Conservation (phyloP, 2,888 invertebrate species). For the Drosophila barbarae region DNA sequence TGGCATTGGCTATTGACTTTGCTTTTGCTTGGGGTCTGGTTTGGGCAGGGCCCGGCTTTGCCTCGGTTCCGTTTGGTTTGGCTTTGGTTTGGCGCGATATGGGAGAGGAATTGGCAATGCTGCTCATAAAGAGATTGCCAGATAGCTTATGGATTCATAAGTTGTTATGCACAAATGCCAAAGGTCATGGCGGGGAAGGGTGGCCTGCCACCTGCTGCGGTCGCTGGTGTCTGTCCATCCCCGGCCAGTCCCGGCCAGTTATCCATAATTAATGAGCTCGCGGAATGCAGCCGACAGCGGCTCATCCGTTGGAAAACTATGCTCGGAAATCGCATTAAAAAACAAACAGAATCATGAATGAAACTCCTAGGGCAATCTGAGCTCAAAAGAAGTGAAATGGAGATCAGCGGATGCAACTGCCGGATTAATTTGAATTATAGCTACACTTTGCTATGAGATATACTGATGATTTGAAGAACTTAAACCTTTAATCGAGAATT, state of each 20-base stretch:
- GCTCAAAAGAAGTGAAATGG: not conserved
- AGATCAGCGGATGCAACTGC: constrained; percentile 6
- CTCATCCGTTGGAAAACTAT: constrained; percentile 10
- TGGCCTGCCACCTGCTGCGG: constrained; percentile 40
- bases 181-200: constrained; percentile 33
- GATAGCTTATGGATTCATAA: constrained; percentile 69
- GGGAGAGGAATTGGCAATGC: constrained; percentile 15
- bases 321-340: constrained; percentile 20
- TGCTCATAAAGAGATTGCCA: constrained; percentile 54
- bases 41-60: constrained; percentile 13
- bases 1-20: constrained; percentile 76
- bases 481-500: too few relatives aligned
- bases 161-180: constrained; percentile 52
- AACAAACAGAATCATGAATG: constrained; percentile 13
- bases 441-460: too few relatives aligned
- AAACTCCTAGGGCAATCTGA: constrained; percentile 15
- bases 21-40: constrained; percentile 44
- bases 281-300: constrained; percentile 15
- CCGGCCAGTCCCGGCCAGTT: constrained; percentile 22
- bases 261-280: constrained; percentile 64
- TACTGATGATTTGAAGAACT: not conserved
- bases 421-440: not conserved
- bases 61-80: constrained; percentile 25
- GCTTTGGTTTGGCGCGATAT: constrained; percentile 14
- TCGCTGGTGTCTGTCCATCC: constrained; percentile 4